These are phyloP conservation scores for Ophion costatus DNA, from an alignment of 2,888 invertebrate species.

Conservation along the genomic window DNA sequence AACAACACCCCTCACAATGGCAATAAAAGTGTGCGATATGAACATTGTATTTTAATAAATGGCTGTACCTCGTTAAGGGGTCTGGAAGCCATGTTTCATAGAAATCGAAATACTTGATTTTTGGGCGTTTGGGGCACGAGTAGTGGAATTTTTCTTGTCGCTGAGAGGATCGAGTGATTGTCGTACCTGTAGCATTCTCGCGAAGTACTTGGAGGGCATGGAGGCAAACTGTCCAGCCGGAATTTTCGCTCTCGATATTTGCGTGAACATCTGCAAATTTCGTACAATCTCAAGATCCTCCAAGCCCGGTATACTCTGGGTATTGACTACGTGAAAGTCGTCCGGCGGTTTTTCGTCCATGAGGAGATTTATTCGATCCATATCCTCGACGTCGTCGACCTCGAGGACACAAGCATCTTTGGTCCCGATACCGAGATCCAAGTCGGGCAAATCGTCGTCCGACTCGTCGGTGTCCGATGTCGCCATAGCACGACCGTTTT, in stretches of 20 bases:
- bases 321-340: slow-evolving; percentile 92
- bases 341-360: slow-evolving; percentile 90
- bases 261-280: slow-evolving; percentile 93
- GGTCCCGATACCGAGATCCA: slow-evolving; percentile 89
- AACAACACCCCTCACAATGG: too few species aligned
- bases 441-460: slow-evolving; percentile 87
- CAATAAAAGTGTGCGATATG: too few species aligned
- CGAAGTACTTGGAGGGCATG: slow-evolving; percentile 85
- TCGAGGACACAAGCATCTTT: slow-evolving; percentile 93
- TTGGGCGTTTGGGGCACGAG: too few species aligned
- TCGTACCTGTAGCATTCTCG: slow-evolving; percentile 85
- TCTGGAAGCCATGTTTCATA: too few species aligned
- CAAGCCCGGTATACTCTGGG: slow-evolving; percentile 90
- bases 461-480: slow-evolving; percentile 87
- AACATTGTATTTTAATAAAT: too few species aligned
- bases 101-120: too few species aligned
- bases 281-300: slow-evolving; percentile 88
- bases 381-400: slow-evolving; percentile 93
- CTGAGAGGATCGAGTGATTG: background rate
- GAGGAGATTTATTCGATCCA: slow-evolving; percentile 89
- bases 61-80: too few species aligned
- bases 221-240: slow-evolving; percentile 84
- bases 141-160: too few species aligned
- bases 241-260: slow-evolving; percentile 88
- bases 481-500: slow-evolving; percentile 79